phyloP scores from a whole-genome alignment of 2,888 invertebrate genomes.

The Euzetes globulus region DNA sequence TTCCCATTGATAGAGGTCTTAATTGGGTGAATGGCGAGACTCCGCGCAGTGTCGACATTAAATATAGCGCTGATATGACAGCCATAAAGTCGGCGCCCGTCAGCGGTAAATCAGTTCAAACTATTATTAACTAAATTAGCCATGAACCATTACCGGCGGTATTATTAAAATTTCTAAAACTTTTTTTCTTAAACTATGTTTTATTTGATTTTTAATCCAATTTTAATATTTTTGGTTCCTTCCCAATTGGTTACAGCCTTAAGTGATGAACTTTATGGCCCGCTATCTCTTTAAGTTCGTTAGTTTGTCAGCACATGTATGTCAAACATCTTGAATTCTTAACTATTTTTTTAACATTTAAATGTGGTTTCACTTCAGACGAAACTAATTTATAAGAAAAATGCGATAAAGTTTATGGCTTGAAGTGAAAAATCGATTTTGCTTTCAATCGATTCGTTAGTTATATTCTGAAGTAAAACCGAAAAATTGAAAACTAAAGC shows the following conservation, averaged over 20 bases:
- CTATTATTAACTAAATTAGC: too few relatives aligned
- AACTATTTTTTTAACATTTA: neutral
- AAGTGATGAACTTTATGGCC: slow-evolving; percentile 11
- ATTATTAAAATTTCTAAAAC: neutral
- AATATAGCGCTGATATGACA: neutral
- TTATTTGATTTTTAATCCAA: neutral
- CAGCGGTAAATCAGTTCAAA: slow-evolving; percentile 9
- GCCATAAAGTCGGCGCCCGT: slow-evolving; percentile 17
- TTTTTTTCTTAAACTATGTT: neutral
- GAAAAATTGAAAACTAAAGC: too few relatives aligned
- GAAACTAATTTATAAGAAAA: neutral
- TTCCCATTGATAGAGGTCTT: slow-evolving; percentile 75
- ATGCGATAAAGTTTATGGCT: neutral
- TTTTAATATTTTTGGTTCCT: neutral
- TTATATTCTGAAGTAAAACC: too few relatives aligned
- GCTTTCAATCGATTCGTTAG: too few relatives aligned
- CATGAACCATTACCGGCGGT: neutral
- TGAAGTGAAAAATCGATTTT: too few relatives aligned
- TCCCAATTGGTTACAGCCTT: neutral
- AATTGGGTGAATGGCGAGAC: slow-evolving; percentile 42
- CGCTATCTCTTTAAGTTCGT: slow-evolving; percentile 13
- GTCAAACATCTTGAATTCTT: neutral
- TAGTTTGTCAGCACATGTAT: neutral
- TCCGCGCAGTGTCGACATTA: neutral
- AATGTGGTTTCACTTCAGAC: neutral